phyloP scores from a whole-genome alignment of 1,140 invertebrate species.

The Reticulitermes speratus region DNA sequence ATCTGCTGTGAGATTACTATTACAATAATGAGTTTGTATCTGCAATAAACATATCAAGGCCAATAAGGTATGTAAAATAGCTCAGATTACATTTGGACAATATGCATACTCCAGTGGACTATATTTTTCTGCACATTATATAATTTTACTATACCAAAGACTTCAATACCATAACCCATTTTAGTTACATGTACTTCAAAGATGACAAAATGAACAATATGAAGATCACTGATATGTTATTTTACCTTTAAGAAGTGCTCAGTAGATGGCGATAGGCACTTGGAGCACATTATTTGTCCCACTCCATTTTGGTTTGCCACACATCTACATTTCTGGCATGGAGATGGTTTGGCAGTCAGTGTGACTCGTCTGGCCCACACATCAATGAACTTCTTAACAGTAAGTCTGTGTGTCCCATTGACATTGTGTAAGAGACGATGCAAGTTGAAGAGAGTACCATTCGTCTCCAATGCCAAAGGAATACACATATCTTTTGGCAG shows the following conservation, averaged over 20 bases:
- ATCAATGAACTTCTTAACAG: slow-evolving; percentile 47
- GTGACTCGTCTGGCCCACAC: slow-evolving; percentile 48
- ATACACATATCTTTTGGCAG: slow-evolving; percentile 52
- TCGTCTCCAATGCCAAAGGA: slow-evolving; percentile 50
- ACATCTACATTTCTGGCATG: slow-evolving; percentile 53
- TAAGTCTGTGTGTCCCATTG: neutral
- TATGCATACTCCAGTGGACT: neutral
- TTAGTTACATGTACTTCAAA: neutral
- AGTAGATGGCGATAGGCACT: slow-evolving; percentile 27
- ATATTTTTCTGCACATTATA: neutral
- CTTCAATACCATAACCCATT: neutral
- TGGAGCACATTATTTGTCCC: slow-evolving; percentile 47
- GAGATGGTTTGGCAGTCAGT: slow-evolving; percentile 42
- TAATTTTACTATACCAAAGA: neutral
- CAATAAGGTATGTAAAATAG: neutral
- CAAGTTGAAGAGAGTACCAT: slow-evolving; percentile 51
- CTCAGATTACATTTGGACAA: neutral
- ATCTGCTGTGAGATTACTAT: too few relatives aligned
- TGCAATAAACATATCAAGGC: neutral
- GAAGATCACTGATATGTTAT: neutral
- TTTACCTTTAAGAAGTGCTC: slow-evolving; percentile 15
- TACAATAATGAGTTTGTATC: too few relatives aligned
- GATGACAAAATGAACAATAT: too few relatives aligned
- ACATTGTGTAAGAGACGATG: slow-evolving; percentile 17
- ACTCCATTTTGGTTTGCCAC: slow-evolving; percentile 47